These are phyloP conservation scores for Hyperoplus lanceolatus DNA, from an alignment of 2,797 vertebrate genomes.

Conservation along the genomic window DNA sequence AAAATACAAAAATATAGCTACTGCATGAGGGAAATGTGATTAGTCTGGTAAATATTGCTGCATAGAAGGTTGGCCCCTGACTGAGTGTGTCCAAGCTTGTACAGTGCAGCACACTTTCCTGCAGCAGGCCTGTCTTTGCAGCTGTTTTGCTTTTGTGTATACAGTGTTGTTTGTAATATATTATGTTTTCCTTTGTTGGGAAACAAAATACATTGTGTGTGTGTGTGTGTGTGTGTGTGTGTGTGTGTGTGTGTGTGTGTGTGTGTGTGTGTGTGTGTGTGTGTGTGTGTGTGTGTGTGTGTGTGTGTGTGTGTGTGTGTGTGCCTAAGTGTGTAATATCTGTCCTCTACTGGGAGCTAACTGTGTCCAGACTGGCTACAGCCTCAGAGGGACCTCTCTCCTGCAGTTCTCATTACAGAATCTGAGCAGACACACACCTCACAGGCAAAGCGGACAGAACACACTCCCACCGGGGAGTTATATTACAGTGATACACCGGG, in stretches of 20 bases:
- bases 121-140: slow-evolving; percentile 51
- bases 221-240: slow-evolving; percentile 23
- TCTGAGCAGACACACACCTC: slow-evolving; percentile 53
- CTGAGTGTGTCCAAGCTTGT: slow-evolving; percentile 39
- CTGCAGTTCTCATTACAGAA: slow-evolving; percentile 71
- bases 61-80: slow-evolving; percentile 55
- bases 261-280: slow-evolving; percentile 13
- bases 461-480: slow-evolving; percentile 53
- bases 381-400: slow-evolving; percentile 53
- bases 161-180: not conserved
- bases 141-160: slow-evolving; percentile 34
- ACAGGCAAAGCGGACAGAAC: slow-evolving; percentile 54
- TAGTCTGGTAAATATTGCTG: slow-evolving; percentile 64
- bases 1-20: slow-evolving; percentile 31
- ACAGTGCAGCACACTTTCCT: slow-evolving; percentile 53
- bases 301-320: slow-evolving; percentile 17
- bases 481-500: slow-evolving; percentile 59
- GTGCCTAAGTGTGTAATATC: slow-evolving; percentile 18
- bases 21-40: slow-evolving; percentile 52
- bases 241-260: slow-evolving; percentile 21
- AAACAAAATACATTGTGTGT: slow-evolving; percentile 43
- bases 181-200: slow-evolving; percentile 16
- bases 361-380: slow-evolving; percentile 49
- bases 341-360: slow-evolving; percentile 43
- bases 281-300: slow-evolving; percentile 27